These are phyloP conservation scores for Pyrgilauda ruficollis DNA, from an alignment of 2,113 vertebrate genomes.

Conservation along the genomic window DNA sequence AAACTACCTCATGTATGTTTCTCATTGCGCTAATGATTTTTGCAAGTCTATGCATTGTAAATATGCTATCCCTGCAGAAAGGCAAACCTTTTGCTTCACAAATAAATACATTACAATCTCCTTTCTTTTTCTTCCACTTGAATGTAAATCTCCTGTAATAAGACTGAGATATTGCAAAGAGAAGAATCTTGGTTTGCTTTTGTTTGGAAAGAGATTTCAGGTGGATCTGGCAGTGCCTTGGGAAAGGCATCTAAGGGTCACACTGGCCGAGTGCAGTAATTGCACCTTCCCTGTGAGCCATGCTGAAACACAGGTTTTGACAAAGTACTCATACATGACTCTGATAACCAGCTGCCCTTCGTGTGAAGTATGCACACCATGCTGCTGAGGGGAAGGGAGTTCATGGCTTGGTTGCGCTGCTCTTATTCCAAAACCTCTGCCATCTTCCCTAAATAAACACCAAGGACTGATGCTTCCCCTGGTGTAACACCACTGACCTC, in stretches of 20 bases:
- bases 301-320: background rate
- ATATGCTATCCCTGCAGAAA: background rate
- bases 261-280: background rate
- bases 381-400: slow-evolving; percentile 29
- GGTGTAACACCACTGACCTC: slow-evolving; percentile 41
- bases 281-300: slow-evolving; percentile 36
- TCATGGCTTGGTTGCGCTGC: slow-evolving; percentile 5
- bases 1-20: background rate
- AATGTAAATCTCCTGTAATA: background rate
- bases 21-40: background rate
- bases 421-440: background rate
- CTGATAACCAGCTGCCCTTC: slow-evolving; percentile 17
- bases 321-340: background rate
- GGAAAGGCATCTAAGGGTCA: slow-evolving; percentile 12
- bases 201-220: slow-evolving; percentile 55
- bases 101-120: background rate
- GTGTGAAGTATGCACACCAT: background rate
- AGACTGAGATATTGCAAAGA: background rate
- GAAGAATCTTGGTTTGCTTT: slow-evolving; percentile 14
- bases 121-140: background rate
- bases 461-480: background rate
- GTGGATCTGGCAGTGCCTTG: slow-evolving; percentile 11
- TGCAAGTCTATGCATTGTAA: background rate
- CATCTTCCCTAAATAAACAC: slow-evolving; percentile 16
- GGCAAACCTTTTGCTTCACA: background rate